Evolutionary conservation across 2,888 invertebrate species (phyloP), one percentile per base, ranked within the genome.

Genomic region (Drosophila stalkeri): DNA sequence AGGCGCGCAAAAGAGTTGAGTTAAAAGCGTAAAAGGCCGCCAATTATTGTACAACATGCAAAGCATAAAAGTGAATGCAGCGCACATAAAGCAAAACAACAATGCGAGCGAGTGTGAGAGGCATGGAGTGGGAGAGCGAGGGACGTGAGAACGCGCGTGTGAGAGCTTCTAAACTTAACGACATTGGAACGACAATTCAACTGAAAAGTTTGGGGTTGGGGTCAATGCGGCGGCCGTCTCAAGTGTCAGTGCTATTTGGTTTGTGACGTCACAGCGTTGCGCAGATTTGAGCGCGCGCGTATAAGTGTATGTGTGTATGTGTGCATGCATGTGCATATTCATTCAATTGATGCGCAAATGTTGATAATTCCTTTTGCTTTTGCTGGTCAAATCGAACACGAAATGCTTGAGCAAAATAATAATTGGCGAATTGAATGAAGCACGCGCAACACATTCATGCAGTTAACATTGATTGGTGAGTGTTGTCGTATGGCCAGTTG

Each of bases 371-470:
- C 65, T 60, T 75, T 49, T 61, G 75, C 65, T 60, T 65, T 49
- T 61, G 75, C 59, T 69, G 64, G 52, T 31, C 54, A 63, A 71
- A 71, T 61, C 65, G 64, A 76, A 64, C 82, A 74, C 76, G 87
- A 82, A 79, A 82, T 89, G 75, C 85, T 75, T 89, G 80, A 84
- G 69, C 69, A 75, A 72, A 51, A 57, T 80, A 57, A 79, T 81
- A 75, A 81, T 75, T 81, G 80, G 54, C 56, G 63, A 80, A 74
- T 86, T 86, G 74, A 83, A 59, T 55, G 80, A 66, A 76, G 70
- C 86, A 89, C 85, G 87, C 89, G 89, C 86, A 64, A 64, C 51
- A 67, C 64, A 77, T 54, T 66, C 64, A 80, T 55, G 77, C 57
- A 71, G 63, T 69, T 69, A 60, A 44, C 59, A 70, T 70, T 74